Conservation (phyloP, 2,888 invertebrate genomes). For the Drosophila planitibia region DNA sequence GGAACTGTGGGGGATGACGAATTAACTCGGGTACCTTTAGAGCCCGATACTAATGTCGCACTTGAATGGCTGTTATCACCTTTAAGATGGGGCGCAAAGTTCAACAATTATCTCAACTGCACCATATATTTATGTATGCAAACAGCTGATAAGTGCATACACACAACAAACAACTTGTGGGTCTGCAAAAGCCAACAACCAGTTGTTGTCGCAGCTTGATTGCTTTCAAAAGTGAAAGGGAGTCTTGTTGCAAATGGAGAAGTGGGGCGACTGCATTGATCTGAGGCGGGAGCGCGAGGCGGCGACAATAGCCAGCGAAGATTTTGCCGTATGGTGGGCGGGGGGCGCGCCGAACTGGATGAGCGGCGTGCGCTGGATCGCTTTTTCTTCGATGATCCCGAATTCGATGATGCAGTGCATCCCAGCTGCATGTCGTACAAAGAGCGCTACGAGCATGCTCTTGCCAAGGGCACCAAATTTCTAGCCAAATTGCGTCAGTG, state of each 20-base stretch:
- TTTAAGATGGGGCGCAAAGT: background rate
- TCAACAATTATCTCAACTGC: too few relatives aligned
- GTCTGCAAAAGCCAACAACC: background rate
- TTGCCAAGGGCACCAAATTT: constrained; percentile 84
- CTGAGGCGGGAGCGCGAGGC: constrained; percentile 67
- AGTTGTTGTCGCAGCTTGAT: background rate
- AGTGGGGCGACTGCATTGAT: constrained; percentile 52
- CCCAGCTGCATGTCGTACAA: constrained; percentile 75
- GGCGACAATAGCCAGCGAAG: constrained; percentile 71
- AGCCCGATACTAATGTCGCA: too few relatives aligned
- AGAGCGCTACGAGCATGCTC: constrained; percentile 75
- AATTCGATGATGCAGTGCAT: constrained; percentile 68
- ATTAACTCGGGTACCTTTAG: background rate
- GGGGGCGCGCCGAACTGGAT: constrained; percentile 65
- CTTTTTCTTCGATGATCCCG: constrained; percentile 71
- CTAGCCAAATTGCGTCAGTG: constrained; percentile 89
- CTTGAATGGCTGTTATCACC: background rate
- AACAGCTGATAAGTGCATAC: constrained; percentile 29
- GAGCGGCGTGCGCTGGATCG: constrained; percentile 70
- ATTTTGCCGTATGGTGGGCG: constrained; percentile 82
- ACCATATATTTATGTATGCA: background rate
- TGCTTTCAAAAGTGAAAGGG: background rate
- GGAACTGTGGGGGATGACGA: background rate
- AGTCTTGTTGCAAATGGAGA: background rate
- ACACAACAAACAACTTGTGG: background rate